Percentiles rank a stretch among this genome's conserved stretches.
These are phyloP conservation scores for Seriola dumerili DNA, from an alignment of 2,113 vertebrate genomes.

Conservation along the genomic window DNA sequence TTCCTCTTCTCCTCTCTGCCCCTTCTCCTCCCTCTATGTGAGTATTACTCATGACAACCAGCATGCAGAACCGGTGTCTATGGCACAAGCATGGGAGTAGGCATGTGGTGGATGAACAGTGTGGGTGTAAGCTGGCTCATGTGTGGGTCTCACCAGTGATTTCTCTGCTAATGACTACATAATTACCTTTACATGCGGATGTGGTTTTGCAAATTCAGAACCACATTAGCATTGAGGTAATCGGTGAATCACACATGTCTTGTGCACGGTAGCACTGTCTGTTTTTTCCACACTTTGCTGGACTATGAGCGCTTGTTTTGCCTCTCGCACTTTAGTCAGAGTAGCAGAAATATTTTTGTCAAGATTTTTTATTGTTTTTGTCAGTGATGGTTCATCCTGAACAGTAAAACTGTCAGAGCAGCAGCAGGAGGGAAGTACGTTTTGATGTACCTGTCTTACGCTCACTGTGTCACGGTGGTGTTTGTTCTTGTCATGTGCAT, in stretches of 20 bases:
- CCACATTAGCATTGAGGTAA: slow-evolving; percentile 47
- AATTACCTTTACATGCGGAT: slow-evolving; percentile 59
- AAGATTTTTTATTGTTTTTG: slow-evolving; percentile 19
- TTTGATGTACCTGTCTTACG: slow-evolving; percentile 24
- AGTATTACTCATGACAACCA: slow-evolving; percentile 72
- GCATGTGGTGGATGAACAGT: slow-evolving; percentile 65
- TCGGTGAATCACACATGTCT: slow-evolving; percentile 37
- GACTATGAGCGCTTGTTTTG: slow-evolving; percentile 13
- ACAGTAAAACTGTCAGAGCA: slow-evolving; percentile 39
- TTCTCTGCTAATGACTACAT: slow-evolving; percentile 64
- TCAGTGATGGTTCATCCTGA: slow-evolving; percentile 34
- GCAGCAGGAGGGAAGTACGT: slow-evolving; percentile 2
- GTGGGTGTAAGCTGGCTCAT: slow-evolving; percentile 55
- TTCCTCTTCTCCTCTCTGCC: slow-evolving; percentile 54
- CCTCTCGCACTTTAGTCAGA: neutral
- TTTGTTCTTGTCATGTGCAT: slow-evolving; percentile 36
- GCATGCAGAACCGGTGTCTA: slow-evolving; percentile 68
- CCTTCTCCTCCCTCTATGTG: slow-evolving; percentile 69
- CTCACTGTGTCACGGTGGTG: neutral
- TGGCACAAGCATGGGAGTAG: slow-evolving; percentile 62
- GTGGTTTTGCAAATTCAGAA: slow-evolving; percentile 53
- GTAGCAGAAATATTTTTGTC: slow-evolving; percentile 30
- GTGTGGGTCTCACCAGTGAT: slow-evolving; percentile 50
- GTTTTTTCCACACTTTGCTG: slow-evolving; percentile 20
- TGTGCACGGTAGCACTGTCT: slow-evolving; percentile 36